Base-by-base conservation (phyloP, 2,888 invertebrate genomes). In the Pilophorus perplexus region DNA sequence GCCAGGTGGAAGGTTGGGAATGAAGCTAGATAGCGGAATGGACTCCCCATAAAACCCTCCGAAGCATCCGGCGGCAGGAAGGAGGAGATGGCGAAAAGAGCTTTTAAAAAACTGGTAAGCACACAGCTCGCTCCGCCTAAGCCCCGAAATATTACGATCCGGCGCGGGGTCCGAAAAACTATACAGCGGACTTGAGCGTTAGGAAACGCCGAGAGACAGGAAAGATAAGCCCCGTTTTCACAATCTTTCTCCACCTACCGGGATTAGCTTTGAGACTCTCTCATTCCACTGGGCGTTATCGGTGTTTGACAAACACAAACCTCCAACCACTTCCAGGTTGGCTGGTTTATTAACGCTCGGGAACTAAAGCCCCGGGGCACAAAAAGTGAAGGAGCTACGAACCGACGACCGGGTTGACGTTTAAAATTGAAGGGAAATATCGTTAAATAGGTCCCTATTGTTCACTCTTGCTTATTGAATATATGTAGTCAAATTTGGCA, bases 251-350 rank as follows among this genome's bases (percentile, higher is more conserved):
- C 16, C 52, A 28, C 28, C 52, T 28, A 28, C 2, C 8, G 10
- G 5, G 25, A 10, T 23, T 20, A 10, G 22, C 6, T 22, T 27
- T 4, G 28, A 12, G 16, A 52, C 25, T 28, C 27, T 25, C 18
- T 52, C 23, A 28, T 52, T 52, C 27, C 28, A 33, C 27, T 8
- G 1, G n/a, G 14, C 27, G 28, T 25, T 16, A 28, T 52, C 52
- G 28, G n/a, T 52, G 28, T 52, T 52, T 52, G 52, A 28, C 52
- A 28, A 52, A 52, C 52, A 52, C 28, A 52, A 52, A 52, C 52
- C 6, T 52, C 23, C 28, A 28, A 48, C 22, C 23, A 25, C 28
- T 3, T 50, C 25, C 50, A 8, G 18, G 1, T 28, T 1, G 18
- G 1, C 52, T 1, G 25, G 10, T 25, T 52, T 28, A 52, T 52